These are phyloP conservation scores for Hypothenemus hampei DNA, from an alignment of 1,140 invertebrate genomes.

Conservation along the genomic window DNA sequence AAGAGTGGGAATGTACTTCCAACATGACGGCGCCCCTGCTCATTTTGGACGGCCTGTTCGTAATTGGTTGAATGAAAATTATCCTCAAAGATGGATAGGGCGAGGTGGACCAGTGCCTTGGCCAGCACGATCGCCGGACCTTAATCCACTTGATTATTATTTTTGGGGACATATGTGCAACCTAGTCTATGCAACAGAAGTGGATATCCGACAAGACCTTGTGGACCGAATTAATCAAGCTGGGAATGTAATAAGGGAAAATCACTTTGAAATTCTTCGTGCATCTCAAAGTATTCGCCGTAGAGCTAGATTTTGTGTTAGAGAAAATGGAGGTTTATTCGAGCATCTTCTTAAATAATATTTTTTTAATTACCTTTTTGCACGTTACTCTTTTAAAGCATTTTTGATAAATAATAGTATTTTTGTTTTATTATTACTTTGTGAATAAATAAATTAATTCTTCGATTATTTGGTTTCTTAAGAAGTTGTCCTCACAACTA, in stretches of 20 bases:
- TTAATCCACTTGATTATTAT: constrained; percentile 3
- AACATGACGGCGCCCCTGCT: neutral
- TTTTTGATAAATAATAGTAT: neutral
- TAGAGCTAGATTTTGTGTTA: neutral
- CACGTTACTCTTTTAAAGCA: no score
- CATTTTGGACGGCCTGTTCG: neutral
- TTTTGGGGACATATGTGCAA: neutral
- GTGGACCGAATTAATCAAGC: neutral
- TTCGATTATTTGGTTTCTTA: neutral
- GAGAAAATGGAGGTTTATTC: neutral
- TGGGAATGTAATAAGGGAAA: neutral
- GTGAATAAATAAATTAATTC: neutral
- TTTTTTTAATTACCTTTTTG: no score
- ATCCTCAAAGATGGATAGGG: neutral
- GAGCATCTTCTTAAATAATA: neutral
- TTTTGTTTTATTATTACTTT: neutral
- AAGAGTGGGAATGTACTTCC: neutral
- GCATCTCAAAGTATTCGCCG: neutral
- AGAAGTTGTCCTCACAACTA: neutral
- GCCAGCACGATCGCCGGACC: neutral
- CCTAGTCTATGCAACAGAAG: no score
- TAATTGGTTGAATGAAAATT: constrained; percentile 1
- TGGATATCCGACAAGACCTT: neutral
- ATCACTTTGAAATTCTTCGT: neutral
- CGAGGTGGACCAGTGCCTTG: neutral